These are phyloP conservation scores for Conger conger DNA, from an alignment of 2,113 vertebrate species.

Conservation along the genomic window DNA sequence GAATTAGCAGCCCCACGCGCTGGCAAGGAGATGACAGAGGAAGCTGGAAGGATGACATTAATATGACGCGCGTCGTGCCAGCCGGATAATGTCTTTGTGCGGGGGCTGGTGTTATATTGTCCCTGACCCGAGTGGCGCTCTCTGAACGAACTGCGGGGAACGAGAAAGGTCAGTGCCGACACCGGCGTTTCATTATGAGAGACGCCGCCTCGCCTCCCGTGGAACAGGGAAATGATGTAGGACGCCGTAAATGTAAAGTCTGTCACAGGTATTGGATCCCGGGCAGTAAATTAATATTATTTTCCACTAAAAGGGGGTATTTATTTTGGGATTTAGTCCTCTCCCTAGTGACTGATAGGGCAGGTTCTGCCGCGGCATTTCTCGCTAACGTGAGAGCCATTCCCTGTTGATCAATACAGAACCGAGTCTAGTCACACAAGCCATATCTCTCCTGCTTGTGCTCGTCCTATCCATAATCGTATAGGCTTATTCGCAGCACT, in stretches of 20 bases:
- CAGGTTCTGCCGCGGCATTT: constrained; percentile 43
- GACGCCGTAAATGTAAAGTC: constrained; percentile 55
- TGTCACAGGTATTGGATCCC: constrained; percentile 64
- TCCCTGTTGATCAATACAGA: neutral
- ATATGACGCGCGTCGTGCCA: constrained; percentile 52
- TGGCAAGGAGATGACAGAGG: constrained; percentile 35
- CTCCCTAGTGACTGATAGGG: constrained; percentile 49
- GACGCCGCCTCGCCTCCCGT: constrained; percentile 45
- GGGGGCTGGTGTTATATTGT: constrained; percentile 60
- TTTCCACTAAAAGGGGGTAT: constrained; percentile 53
- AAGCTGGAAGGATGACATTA: constrained; percentile 54
- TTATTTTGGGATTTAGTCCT: constrained; percentile 65
- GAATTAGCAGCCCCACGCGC: constrained; percentile 65
- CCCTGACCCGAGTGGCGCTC: constrained; percentile 47
- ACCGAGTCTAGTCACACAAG: neutral
- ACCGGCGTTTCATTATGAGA: constrained; percentile 59
- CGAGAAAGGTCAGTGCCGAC: constrained; percentile 58
- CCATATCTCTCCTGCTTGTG: neutral
- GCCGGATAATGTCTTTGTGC: constrained; percentile 62
- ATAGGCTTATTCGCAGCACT: neutral
- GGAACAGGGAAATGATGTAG: constrained; percentile 54
- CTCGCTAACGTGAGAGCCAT: constrained; percentile 20
- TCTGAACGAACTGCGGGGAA: constrained; percentile 38
- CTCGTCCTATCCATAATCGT: neutral
- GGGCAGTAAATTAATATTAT: constrained; percentile 67